Base-by-base conservation (phyloP, 2,797 vertebrate species). In the Lophotriccus pileatus region DNA sequence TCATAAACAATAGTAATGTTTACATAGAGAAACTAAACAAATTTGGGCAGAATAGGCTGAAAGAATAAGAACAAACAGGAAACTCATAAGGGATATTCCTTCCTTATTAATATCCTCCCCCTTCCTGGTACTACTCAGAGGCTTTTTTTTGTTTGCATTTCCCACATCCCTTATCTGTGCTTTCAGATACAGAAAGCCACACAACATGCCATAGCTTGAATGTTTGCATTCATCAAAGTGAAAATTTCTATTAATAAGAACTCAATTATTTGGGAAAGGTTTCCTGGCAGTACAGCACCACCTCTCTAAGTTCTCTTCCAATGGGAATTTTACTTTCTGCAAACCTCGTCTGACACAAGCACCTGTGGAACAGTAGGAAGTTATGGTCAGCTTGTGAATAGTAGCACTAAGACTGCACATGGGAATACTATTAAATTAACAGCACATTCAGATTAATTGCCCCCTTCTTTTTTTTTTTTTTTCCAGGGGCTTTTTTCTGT, bases 331-430 rank as follows among this genome's bases (percentile, higher is more conserved):
- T 58, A 41, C 76, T 76, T 86, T 53, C 60, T 66, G 49, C 23
- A 87, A 70, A 67, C 27, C 36, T 63, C 0, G 0, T 19, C 47
- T 56, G 46, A 36, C 81, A 52, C 66, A 90, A 81, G 58, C 90
- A 85, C 80, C 94, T 96, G 93, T 59, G 50, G 76, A 96, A 82
- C 87, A 93, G 87, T 58, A 73, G 89, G 92, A 91, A 84, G 55
- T 70, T 84, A 86, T 27, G 69, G 90, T n/a, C 87, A 91, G 50
- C 69, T 89, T 66, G 67, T 95, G 90, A 86, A 75, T 89, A 84
- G 95, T 84, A 95, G 77, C 74, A 86, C 56, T 91, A 62, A 86
- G 44, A 76, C 24, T 90, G 55, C 89, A 60, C 18, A 13, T 27
- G 84, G 87, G 76, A 90, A 74, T 80, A 72, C 58, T 52, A 66